These are phyloP conservation scores for Riparia riparia DNA, from an alignment of 2,113 vertebrate species.

Conservation along the genomic window DNA sequence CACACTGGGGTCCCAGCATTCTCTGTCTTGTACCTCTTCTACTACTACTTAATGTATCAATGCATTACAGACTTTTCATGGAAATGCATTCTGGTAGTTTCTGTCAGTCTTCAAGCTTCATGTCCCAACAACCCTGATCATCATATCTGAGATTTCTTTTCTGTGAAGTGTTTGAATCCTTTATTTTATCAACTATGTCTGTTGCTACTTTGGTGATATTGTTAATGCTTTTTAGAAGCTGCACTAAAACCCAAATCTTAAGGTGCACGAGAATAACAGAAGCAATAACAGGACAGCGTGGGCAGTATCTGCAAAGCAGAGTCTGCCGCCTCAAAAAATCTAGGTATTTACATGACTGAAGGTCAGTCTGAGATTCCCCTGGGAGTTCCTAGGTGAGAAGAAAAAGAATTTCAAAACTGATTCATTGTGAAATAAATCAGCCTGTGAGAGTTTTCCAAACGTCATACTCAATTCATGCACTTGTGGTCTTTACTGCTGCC, in stretches of 20 bases:
- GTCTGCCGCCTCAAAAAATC: not conserved
- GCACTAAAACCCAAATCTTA: not conserved
- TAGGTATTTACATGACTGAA: not conserved
- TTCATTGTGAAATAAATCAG: not conserved
- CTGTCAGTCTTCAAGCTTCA: not conserved
- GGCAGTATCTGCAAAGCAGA: not conserved
- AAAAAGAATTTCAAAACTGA: not conserved
- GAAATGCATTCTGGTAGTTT: not conserved
- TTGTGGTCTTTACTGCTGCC: not conserved
- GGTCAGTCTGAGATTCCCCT: not conserved
- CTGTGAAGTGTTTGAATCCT: not conserved
- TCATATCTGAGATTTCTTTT: not conserved
- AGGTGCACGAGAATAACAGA: not conserved
- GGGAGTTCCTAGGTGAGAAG: not conserved
- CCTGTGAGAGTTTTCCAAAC: not conserved
- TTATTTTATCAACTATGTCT: not conserved
- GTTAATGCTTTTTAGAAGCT: not conserved
- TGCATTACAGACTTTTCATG: not conserved
- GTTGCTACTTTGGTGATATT: not conserved
- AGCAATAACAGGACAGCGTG: not conserved
- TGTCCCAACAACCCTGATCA: fast-evolving
- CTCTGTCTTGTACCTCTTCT: not conserved
- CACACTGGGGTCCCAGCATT: not conserved
- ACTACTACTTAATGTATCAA: not conserved
- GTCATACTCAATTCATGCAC: not conserved